Evolutionary conservation across 92 coral and sea anemone genomes (phyloP).

Genomic region (Pocillopora grandis): DNA sequence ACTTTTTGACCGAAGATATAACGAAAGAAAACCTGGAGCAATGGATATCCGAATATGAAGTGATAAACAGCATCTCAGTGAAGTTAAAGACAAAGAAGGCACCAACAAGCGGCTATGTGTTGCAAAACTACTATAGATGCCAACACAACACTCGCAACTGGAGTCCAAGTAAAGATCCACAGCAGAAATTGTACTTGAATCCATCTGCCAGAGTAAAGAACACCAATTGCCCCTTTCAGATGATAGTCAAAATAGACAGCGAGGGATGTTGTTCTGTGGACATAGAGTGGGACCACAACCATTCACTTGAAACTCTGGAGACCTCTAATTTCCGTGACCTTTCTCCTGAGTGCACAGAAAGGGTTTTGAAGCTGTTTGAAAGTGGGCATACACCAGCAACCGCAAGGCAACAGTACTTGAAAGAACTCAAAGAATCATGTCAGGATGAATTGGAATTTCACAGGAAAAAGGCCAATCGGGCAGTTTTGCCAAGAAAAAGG

Average conservation of each 20-base stretch:
- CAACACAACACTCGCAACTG: slow-evolving; percentile 63
- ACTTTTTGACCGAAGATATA: too few relatives aligned
- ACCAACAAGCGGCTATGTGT: slow-evolving; percentile 12
- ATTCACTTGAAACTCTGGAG: slow-evolving; percentile 58
- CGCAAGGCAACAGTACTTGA: too few relatives aligned
- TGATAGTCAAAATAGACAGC: slow-evolving; percentile 53
- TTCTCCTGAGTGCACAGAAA: slow-evolving; percentile 59
- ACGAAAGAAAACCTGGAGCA: too few relatives aligned
- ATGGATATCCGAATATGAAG: too few relatives aligned
- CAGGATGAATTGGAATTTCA: too few relatives aligned
- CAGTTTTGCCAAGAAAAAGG: slow-evolving; percentile 59
- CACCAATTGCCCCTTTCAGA: slow-evolving; percentile 70
- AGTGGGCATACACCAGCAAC: neutral
- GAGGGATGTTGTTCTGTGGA: slow-evolving; percentile 56
- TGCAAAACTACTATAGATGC: slow-evolving; percentile 60
- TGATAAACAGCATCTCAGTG: too few relatives aligned
- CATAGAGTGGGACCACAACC: slow-evolving; percentile 78
- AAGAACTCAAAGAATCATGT: too few relatives aligned
- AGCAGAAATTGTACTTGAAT: slow-evolving; percentile 39
- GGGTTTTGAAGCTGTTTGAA: slow-evolving; percentile 55
- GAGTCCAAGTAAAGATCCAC: slow-evolving; percentile 66
- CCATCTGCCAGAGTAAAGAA: slow-evolving; percentile 75
- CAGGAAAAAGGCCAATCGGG: slow-evolving; percentile 62
- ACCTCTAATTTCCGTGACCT: slow-evolving; percentile 56
- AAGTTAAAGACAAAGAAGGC: too few relatives aligned